Percentiles rank a stretch among this genome's conserved stretches.
These are phyloP conservation scores for Mesochorus sp. DNA, from an alignment of 2,888 invertebrate genomes.

Conservation along the genomic window DNA sequence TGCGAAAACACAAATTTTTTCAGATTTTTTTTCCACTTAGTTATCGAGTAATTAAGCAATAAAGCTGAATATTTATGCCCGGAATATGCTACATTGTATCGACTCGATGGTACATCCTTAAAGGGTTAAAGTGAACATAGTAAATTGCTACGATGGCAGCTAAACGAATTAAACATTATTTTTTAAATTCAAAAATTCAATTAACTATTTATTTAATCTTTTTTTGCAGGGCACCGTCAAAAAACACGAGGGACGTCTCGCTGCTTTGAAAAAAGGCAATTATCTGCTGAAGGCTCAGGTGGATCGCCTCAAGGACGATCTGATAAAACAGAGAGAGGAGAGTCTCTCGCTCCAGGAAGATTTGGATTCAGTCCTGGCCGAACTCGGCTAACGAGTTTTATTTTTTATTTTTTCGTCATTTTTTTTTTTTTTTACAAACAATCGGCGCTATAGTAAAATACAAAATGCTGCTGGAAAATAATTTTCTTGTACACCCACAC, in stretches of 20 bases:
- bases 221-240: slow-evolving; percentile 83
- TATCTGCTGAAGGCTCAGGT: slow-evolving; percentile 94
- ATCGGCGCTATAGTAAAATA: slow-evolving; percentile 32
- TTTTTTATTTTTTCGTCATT: too few relatives aligned
- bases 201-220: too few relatives aligned
- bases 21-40: not conserved
- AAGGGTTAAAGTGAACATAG: too few relatives aligned
- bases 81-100: too few relatives aligned
- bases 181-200: too few relatives aligned
- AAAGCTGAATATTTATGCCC: too few relatives aligned
- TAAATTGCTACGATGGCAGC: too few relatives aligned
- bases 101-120: too few relatives aligned
- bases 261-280: slow-evolving; percentile 93
- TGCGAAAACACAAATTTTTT: too few relatives aligned
- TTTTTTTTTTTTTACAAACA: not conserved
- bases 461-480: slow-evolving; percentile 39
- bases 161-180: too few relatives aligned
- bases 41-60: too few relatives aligned
- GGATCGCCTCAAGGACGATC: slow-evolving; percentile 92
- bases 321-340: slow-evolving; percentile 91
- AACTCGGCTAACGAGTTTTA: slow-evolving; percentile 86
- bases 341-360: slow-evolving; percentile 91
- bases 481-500: slow-evolving; percentile 41
- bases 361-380: slow-evolving; percentile 92
- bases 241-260: slow-evolving; percentile 90